These are phyloP conservation scores for Rhinophrynus dorsalis DNA, from an alignment of 2,797 vertebrate genomes.

Conservation along the genomic window DNA sequence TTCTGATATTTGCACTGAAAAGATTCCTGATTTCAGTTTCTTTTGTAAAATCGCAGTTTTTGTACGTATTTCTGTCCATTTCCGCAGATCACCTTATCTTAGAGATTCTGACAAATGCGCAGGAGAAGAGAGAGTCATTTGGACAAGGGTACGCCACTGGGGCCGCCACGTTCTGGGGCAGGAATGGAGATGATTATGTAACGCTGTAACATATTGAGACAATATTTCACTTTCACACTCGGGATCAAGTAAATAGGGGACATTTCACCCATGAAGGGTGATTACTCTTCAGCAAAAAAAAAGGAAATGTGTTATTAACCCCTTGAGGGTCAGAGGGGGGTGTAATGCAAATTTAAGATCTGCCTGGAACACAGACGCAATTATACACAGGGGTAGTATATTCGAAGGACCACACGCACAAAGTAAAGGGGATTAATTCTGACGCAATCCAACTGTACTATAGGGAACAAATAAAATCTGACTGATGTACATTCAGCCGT, in stretches of 20 bases:
- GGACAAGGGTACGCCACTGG: conserved; percentile 64
- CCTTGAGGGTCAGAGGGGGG: too few species aligned
- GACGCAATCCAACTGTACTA: too few species aligned
- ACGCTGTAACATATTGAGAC: conserved; percentile 64
- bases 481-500: too few species aligned
- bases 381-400: too few species aligned
- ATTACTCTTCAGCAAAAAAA: conserved; percentile 60
- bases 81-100: conserved; percentile 56
- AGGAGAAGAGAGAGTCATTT: conserved; percentile 57
- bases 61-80: not conserved
- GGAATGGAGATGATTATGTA: conserved; percentile 60
- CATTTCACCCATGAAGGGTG: conserved; percentile 72
- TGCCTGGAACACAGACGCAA: not conserved
- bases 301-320: conserved; percentile 65
- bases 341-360: too few species aligned
- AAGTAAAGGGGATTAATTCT: too few species aligned
- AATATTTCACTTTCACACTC: conserved; percentile 65
- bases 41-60: too few species aligned
- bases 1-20: not conserved
- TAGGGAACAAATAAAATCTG: too few species aligned
- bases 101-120: conserved; percentile 57
- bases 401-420: too few species aligned
- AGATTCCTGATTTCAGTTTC: too few species aligned
- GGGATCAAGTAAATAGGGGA: conserved; percentile 65
- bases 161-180: conserved; percentile 63